Base-by-base conservation (phyloP, 2,797 vertebrate genomes). In the Caiman crocodilus region DNA sequence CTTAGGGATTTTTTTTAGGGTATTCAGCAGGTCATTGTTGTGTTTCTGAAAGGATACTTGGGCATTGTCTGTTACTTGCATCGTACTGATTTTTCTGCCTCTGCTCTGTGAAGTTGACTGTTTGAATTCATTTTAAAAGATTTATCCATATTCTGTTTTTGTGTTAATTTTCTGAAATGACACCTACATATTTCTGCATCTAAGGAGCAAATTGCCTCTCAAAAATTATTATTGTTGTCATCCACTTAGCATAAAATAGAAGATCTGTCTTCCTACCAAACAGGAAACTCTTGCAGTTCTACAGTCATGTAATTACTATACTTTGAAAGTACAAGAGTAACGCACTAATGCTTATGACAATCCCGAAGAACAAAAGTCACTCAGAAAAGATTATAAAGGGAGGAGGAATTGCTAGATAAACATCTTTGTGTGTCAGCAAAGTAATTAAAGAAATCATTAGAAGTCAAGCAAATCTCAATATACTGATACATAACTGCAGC, bases 241-340 rank as follows among this genome's bases (percentile, higher is more conserved):
- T 14, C 79, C 11, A 73, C 57, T 82, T 90, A 90, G 55, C 63
- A n/a, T 18, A 79, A 11, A 3, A 57, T 57, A n/a, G 80, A 71
- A 63, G 23, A 26, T 84, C 2, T 28, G 26, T 71, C 15, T 75
- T 92, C 75, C 90, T 88, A 20, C n/a, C 75, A 87, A 89, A 82
- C 6, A 5, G 82, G 89, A 64, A 82, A 77, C 55, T 80, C 56
- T 77, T 91, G 50, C 12, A 83, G 23, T 77, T 23, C 64, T 84
- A 84, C 69, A 86, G 76, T 80, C 26, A 89, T 88, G 82, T 84
- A 95, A 92, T 89, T 94, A 90, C 56, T 78, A 76, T 79, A 80
- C 76, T 87, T 79, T 91, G 90, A 87, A 32, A 86, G n/a, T 25
- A 82, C 56, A 93, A 89, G 57, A 82, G 79, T 65, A 84, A 94